Evolutionary conservation across 1,140 invertebrate genomes (phyloP).

Genomic region (Drosophila micromelanica): DNA sequence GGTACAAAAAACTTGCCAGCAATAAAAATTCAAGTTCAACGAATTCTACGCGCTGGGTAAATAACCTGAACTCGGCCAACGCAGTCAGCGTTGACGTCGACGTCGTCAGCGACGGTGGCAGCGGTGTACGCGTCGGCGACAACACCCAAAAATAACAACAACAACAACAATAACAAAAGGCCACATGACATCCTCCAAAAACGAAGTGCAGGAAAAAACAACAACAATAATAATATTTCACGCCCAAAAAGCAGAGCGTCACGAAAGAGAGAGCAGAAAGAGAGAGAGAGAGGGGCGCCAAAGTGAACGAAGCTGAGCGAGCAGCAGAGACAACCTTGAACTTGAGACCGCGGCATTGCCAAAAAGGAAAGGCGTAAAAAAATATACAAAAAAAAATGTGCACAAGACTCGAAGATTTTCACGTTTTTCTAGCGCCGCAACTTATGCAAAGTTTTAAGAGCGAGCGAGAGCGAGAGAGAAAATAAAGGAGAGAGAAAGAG

Average conservation of each 20-base stretch:
- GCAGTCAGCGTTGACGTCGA: conserved; percentile 5
- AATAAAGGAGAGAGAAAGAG: too few species aligned
- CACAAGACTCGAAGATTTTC: conserved; percentile 14
- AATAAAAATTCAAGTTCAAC: conserved; percentile 78
- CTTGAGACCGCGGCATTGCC: conserved; percentile 34
- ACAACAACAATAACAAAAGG: conserved; percentile 38
- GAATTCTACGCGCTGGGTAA: conserved; percentile 71
- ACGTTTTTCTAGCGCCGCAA: conserved; percentile 17
- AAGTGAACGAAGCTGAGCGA: conserved; percentile 9
- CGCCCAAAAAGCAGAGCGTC: conserved; percentile 57
- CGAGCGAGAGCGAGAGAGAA: neutral
- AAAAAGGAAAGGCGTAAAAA: conserved; percentile 41
- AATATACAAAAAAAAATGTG: conserved; percentile 2
- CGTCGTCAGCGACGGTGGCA: conserved; percentile 10
- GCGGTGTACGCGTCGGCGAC: conserved; percentile 27
- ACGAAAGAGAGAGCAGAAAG: conserved; percentile 25
- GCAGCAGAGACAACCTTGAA: conserved; percentile 49
- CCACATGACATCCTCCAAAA: conserved; percentile 61
- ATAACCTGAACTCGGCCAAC: conserved; percentile 66
- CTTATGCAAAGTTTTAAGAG: conserved; percentile 27
- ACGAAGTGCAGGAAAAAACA: conserved; percentile 10
- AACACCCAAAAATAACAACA: conserved; percentile 60
- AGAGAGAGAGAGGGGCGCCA: neutral
- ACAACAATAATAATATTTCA: conserved; percentile 42
- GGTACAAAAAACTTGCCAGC: conserved; percentile 47